A percentile compares a stretch with the other conserved stretches of the same genome.
Evolutionary conservation across 2,113 vertebrate genomes (phyloP).

Genomic region (Nymphicus hollandicus): DNA sequence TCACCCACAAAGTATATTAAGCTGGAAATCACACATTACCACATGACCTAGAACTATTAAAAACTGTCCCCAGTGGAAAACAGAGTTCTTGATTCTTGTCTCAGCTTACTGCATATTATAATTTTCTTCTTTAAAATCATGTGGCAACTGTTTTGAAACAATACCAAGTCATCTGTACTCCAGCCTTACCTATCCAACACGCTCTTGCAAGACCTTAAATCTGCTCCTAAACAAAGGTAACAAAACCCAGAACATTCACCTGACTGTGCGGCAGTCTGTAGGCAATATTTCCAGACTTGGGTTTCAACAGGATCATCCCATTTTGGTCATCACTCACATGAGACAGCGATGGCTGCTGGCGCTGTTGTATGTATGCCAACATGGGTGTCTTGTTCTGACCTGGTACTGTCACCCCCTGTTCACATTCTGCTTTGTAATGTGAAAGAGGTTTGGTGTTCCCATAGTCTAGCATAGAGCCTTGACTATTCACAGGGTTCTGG

Average conservation of each 20-base stretch:
- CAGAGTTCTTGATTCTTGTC: not conserved
- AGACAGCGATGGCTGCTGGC: constrained; percentile 73
- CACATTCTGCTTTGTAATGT: constrained; percentile 87
- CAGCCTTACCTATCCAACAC: not conserved
- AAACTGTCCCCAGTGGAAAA: not conserved
- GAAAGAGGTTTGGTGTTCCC: constrained; percentile 94
- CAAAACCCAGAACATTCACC: constrained; percentile 69
- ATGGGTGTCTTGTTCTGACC: constrained; percentile 83
- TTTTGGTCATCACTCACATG: constrained; percentile 75
- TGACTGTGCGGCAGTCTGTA: constrained; percentile 83
- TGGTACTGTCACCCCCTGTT: constrained; percentile 67
- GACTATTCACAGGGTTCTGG: constrained; percentile 73
- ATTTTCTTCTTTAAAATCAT: not conserved
- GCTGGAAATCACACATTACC: constrained; percentile 10
- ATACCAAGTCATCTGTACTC: not conserved
- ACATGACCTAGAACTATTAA: not conserved
- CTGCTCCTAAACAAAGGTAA: not conserved
- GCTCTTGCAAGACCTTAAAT: not conserved
- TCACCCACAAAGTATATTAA: constrained; percentile 13
- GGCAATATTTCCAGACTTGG: constrained; percentile 79
- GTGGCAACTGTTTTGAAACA: not conserved
- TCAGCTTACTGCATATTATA: not conserved
- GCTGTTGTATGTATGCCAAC: constrained; percentile 80
- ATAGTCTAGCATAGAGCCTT: constrained; percentile 82
- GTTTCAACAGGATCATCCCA: constrained; percentile 80